A percentile compares a stretch with the other conserved stretches of the same genome.
Conservation (phyloP, 2,797 vertebrate genomes). For the Hemibagrus guttatus region DNA sequence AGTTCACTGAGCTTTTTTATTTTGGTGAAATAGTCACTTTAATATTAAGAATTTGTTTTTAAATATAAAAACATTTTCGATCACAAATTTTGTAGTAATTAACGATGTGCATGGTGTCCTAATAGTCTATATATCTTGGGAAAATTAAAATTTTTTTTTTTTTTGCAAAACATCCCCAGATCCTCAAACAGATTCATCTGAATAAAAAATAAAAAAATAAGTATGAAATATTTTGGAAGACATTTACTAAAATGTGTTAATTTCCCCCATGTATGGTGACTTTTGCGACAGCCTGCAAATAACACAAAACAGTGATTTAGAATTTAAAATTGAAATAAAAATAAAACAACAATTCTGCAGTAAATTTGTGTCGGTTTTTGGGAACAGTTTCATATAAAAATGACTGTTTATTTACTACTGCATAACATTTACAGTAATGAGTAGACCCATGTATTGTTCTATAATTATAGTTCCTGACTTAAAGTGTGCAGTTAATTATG, state of each 20-base stretch:
- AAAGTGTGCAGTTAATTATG: background rate
- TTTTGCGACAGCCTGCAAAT: background rate
- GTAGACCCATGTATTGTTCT: background rate
- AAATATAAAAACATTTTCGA: background rate
- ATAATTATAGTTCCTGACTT: background rate
- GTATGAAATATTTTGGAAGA: too few relatives aligned
- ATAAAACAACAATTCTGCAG: background rate
- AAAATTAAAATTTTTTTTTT: too few relatives aligned
- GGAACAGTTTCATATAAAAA: background rate
- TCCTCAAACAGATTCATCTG: too few relatives aligned
- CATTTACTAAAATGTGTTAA: too few relatives aligned
- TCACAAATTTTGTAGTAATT: background rate
- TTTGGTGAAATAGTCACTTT: background rate
- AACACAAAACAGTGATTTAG: background rate
- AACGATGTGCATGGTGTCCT: too few relatives aligned
- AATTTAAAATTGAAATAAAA: background rate
- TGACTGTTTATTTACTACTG: background rate
- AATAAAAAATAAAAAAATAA: too few relatives aligned
- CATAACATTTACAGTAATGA: background rate
- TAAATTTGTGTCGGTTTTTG: background rate
- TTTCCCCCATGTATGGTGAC: too few relatives aligned
- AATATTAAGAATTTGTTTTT: background rate
- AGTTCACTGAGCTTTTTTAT: background rate
- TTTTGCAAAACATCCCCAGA: too few relatives aligned
- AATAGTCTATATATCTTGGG: too few relatives aligned